Conservation (phyloP, 2,888 invertebrate genomes). For the Cremastinae sp. region DNA sequence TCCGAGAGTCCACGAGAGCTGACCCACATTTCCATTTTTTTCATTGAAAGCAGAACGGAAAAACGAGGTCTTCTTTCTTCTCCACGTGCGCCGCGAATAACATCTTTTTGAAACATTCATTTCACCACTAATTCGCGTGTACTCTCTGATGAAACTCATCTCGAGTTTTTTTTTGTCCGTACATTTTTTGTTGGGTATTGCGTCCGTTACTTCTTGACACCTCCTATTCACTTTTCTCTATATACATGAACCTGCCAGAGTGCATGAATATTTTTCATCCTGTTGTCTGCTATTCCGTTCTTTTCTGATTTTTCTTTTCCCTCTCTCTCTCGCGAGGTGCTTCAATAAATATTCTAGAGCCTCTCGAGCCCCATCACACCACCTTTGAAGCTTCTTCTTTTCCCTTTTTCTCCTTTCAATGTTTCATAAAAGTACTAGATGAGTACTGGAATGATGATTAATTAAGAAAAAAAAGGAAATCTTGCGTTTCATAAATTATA, state of each 20-base stretch:
- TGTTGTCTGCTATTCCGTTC: slow-evolving; percentile 33
- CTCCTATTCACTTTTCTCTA: slow-evolving; percentile 41
- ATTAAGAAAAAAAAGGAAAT: too few relatives aligned
- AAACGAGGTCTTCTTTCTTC: neutral
- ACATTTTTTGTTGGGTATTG: neutral
- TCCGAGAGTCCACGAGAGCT: slow-evolving; percentile 23
- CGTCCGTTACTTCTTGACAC: slow-evolving; percentile 52
- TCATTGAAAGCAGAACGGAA: slow-evolving; percentile 52
- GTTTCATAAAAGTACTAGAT: neutral
- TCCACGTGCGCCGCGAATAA: neutral
- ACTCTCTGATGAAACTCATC: slow-evolving; percentile 24
- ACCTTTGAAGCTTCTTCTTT: slow-evolving; percentile 13
- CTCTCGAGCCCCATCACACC: slow-evolving; percentile 34
- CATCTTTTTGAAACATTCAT: neutral
- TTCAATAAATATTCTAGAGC: slow-evolving; percentile 53
- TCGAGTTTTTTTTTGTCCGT: slow-evolving; percentile 2
- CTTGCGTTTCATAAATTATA: too few relatives aligned
- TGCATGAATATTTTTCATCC: too few relatives aligned
- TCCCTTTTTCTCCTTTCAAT: neutral
- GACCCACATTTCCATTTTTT: slow-evolving; percentile 69
- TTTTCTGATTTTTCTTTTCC: slow-evolving; percentile 25
- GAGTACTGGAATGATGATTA: slow-evolving; percentile 5
- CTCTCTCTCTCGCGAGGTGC: slow-evolving; percentile 14
- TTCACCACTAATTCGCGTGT: neutral
- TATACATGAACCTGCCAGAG: neutral